Evolutionary conservation across 2,888 invertebrate species (phyloP).

Genomic region (Lordiphosa fenestrarum): DNA sequence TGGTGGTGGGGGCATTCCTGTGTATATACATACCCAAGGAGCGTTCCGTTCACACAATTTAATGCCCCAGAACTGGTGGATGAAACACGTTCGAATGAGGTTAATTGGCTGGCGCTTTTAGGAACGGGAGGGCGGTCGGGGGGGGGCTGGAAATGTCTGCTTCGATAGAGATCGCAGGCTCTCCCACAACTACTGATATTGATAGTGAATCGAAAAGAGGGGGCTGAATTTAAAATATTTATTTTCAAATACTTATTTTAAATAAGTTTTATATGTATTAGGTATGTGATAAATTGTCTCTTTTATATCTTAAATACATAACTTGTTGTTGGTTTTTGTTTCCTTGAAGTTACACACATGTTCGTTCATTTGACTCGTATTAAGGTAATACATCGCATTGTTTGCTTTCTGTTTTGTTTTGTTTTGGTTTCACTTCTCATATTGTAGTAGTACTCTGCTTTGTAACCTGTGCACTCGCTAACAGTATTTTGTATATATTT

Average conservation of each 20-base stretch:
- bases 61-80: too few species aligned
- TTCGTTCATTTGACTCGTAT: too few species aligned
- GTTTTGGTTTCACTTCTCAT: constrained; percentile 8
- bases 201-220: neutral
- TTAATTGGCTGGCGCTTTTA: too few species aligned
- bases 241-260: constrained; percentile 43
- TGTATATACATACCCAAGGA: too few species aligned
- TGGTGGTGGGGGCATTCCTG: too few species aligned
- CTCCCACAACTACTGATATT: neutral
- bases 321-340: constrained; percentile 12
- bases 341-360: neutral
- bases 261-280: constrained; percentile 34
- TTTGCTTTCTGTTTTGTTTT: constrained; percentile 8
- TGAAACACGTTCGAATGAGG: too few species aligned
- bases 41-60: too few species aligned
- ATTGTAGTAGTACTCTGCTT: constrained; percentile 6
- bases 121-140: too few species aligned
- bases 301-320: constrained; percentile 13
- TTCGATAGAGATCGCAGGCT: too few species aligned
- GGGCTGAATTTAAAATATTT: constrained; percentile 38
- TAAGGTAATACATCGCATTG: constrained; percentile 1
- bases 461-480: constrained; percentile 12
- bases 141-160: too few species aligned
- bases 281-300: constrained; percentile 26
- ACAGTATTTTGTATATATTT: constrained; percentile 9